These are phyloP conservation scores for Corythornis vintsioides DNA, from an alignment of 2,113 vertebrate genomes.

Conservation along the genomic window DNA sequence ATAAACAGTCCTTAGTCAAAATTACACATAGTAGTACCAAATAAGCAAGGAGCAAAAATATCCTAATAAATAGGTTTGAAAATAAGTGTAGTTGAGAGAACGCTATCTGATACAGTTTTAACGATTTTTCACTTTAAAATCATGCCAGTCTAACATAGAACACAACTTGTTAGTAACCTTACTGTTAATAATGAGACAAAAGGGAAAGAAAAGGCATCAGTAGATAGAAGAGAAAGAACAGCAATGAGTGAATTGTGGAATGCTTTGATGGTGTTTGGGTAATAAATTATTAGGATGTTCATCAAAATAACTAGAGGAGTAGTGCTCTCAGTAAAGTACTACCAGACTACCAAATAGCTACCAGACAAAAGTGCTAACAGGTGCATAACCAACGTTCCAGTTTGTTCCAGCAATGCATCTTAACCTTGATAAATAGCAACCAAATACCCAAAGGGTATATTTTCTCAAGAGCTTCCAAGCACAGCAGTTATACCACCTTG, in stretches of 20 bases:
- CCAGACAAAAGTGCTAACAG: conserved; percentile 28
- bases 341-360: conserved; percentile 20
- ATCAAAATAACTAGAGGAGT: neutral
- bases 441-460: neutral
- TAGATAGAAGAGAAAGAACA: neutral
- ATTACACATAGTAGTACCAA: neutral
- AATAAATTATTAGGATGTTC: conserved; percentile 12
- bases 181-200: neutral
- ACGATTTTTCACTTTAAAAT: neutral
- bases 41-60: neutral
- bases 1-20: neutral
- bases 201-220: neutral
- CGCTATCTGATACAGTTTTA: neutral
- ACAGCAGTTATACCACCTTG: neutral
- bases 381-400: neutral
- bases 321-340: conserved; percentile 22
- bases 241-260: neutral
- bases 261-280: conserved; percentile 12
- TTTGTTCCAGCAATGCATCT: neutral
- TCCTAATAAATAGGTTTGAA: neutral
- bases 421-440: neutral
- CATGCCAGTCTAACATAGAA: neutral
- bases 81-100: neutral
- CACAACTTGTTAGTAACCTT: neutral
- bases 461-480: neutral